phyloP scores from a whole-genome alignment of 2,113 vertebrate genomes.

The Gadus chalcogrammus region DNA sequence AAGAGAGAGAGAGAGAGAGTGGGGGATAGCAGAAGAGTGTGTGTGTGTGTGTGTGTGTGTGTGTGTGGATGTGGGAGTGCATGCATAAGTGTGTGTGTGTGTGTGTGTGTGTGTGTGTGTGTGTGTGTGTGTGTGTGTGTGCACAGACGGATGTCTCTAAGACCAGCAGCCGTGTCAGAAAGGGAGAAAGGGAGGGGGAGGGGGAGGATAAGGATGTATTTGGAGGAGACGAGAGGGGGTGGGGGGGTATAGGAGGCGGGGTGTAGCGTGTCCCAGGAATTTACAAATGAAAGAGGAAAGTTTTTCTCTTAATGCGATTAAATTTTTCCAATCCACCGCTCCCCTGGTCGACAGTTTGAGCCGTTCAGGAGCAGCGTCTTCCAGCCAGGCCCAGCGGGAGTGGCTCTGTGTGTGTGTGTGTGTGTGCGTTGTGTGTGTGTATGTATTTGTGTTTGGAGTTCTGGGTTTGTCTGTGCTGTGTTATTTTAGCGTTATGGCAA shows the following conservation, averaged over 20 bases:
- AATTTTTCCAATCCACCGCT: slow-evolving; percentile 80
- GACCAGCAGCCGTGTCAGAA: slow-evolving; percentile 63
- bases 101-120: no score
- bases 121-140: slow-evolving; percentile 9
- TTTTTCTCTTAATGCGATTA: slow-evolving; percentile 82
- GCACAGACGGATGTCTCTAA: slow-evolving; percentile 55
- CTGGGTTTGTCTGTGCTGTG: no score
- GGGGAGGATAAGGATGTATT: background rate
- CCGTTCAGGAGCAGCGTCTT: slow-evolving; percentile 65
- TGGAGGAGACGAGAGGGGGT: slow-evolving; percentile 15
- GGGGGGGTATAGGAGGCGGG: slow-evolving; percentile 15
- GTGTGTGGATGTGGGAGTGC: no score
- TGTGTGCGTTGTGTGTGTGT: no score
- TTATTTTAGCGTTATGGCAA: no score
- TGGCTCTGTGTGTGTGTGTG: no score
- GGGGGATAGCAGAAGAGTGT: slow-evolving; percentile 19
- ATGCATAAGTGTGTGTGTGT: background rate
- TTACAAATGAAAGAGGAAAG: slow-evolving; percentile 79
- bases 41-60: background rate
- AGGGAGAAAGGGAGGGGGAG: slow-evolving; percentile 9
- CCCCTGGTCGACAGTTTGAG: slow-evolving; percentile 67
- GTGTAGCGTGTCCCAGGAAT: slow-evolving; percentile 69
- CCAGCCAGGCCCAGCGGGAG: slow-evolving; percentile 14
- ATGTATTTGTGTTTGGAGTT: no score
- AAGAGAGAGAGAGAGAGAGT: background rate